Percentiles rank a stretch among this genome's conserved stretches.
phyloP scores from a whole-genome alignment of 1,140 invertebrate genomes.

The Trichonephila clavipes region DNA sequence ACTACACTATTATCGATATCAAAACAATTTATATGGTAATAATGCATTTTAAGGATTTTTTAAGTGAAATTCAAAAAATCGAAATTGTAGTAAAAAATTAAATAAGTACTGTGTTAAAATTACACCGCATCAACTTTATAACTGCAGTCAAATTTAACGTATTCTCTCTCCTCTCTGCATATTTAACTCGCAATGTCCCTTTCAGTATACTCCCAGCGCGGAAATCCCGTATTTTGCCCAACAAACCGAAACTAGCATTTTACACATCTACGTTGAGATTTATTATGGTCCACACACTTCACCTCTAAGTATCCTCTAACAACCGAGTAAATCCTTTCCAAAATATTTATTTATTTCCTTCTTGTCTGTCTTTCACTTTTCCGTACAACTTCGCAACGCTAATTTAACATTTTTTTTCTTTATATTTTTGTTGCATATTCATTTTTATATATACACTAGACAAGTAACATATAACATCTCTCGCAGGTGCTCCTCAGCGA shows the following conservation, averaged over 20 bases:
- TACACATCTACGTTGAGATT: not conserved
- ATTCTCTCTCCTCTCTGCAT: too few relatives aligned
- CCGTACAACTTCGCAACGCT: slow-evolving; percentile 23
- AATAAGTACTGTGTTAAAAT: too few relatives aligned
- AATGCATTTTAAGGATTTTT: too few relatives aligned
- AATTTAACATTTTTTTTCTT: slow-evolving; percentile 28
- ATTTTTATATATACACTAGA: not conserved
- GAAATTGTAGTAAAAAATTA: too few relatives aligned
- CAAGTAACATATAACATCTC: slow-evolving; percentile 38
- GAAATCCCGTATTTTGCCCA: not conserved
- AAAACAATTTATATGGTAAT: too few relatives aligned
- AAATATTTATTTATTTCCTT: not conserved
- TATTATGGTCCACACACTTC: not conserved
- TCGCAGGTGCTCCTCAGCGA: slow-evolving; percentile 54
- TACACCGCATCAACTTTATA: too few relatives aligned
- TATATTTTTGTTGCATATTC: not conserved
- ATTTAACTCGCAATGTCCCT: not conserved
- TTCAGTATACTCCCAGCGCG: not conserved
- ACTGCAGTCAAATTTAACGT: too few relatives aligned
- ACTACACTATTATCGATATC: too few relatives aligned
- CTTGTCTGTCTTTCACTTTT: not conserved
- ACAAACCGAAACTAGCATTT: not conserved
- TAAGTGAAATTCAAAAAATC: too few relatives aligned
- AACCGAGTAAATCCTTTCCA: not conserved
- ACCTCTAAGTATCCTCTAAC: not conserved